Evolutionary conservation across 2,113 vertebrate species (phyloP).

Genomic region (Phainopepla nitens): DNA sequence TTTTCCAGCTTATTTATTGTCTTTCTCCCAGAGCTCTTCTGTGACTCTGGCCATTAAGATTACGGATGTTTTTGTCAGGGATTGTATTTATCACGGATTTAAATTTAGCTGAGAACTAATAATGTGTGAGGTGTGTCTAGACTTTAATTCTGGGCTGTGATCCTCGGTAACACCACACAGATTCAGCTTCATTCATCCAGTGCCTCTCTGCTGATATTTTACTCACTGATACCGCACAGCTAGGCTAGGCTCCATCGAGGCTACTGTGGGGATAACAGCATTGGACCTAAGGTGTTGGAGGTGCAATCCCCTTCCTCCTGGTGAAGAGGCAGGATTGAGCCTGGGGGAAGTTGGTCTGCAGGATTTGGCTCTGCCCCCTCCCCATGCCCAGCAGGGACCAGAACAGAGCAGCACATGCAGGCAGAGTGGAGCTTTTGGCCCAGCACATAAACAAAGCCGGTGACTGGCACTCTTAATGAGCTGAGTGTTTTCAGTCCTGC

Average conservation of each 20-base stretch:
- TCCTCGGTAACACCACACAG: accelerated
- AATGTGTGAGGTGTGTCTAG: not conserved
- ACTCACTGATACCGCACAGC: accelerated
- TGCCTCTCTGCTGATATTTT: not conserved
- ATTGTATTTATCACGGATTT: constrained; percentile 46
- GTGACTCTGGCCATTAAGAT: constrained; percentile 31
- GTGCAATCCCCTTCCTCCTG: not conserved
- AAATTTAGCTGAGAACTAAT: constrained; percentile 51
- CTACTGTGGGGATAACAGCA: not conserved
- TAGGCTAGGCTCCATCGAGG: accelerated
- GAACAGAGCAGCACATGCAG: not conserved
- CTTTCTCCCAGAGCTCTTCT: constrained; percentile 18
- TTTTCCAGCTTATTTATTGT: constrained; percentile 47
- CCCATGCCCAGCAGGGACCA: not conserved
- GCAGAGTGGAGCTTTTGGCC: not conserved
- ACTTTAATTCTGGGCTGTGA: not conserved
- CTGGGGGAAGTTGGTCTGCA: accelerated
- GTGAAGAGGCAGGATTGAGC: not conserved
- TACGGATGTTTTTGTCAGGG: constrained; percentile 49
- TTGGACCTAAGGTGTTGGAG: no score
- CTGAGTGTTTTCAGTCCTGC: constrained; percentile 12
- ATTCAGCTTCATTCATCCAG: not conserved
- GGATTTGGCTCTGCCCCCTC: accelerated
- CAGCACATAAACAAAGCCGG: not conserved
- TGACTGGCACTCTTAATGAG: constrained; percentile 39